Base-by-base conservation (phyloP, 2,888 invertebrate species). In the Priocnemis perturbator region DNA sequence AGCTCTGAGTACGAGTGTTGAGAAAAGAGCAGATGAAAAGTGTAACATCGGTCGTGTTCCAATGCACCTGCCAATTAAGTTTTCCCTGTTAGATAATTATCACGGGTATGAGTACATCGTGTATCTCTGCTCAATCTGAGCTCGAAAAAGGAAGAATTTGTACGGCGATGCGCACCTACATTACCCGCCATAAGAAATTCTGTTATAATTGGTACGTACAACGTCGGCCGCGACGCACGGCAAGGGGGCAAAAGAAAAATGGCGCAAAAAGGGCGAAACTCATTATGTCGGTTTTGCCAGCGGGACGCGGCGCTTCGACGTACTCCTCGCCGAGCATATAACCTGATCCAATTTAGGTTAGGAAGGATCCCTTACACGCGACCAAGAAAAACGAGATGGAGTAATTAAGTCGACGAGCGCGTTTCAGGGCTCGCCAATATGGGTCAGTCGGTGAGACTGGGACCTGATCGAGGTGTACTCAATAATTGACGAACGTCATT, bases 271-370 rank as follows among this genome's bases (percentile, higher is more conserved):
- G 45, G 48, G 26, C 23, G 50, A 50, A 65, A 64, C 57, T 68
- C 66, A 61, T 73, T 77, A 73, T 62, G 48, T 50, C 50, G 57
- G 60, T 66, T 59, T 73, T 73, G 58, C 60, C 45, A 50, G 53
- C 37, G 30, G 20, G 23, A 57, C 37, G 37, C 37, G 52, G 26
- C 52, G 67, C n/a, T 19, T 11, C 58, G 59, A 47, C 20, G 17
- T 64, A 47, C 26, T 56, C 50, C n/a, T 17, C 15, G 17, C 9
- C 20, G 50, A 19, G 67, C 37, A 65, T 62, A 70, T 69, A 64
- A 67, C 60, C 66, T 63, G 69, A 69, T 69, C 71, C 77, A 77
- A 74, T 74, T 77, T 74, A 65, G 65, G 64, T 62, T 71, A 37
- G 60, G 50, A 70, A 52, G 57, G 74, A 71, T 64, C 64, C 60